Percentiles rank a stretch among this genome's conserved stretches.
These are phyloP conservation scores for Rhagologus leucostigma DNA, from an alignment of 2,113 vertebrate species.

Conservation along the genomic window DNA sequence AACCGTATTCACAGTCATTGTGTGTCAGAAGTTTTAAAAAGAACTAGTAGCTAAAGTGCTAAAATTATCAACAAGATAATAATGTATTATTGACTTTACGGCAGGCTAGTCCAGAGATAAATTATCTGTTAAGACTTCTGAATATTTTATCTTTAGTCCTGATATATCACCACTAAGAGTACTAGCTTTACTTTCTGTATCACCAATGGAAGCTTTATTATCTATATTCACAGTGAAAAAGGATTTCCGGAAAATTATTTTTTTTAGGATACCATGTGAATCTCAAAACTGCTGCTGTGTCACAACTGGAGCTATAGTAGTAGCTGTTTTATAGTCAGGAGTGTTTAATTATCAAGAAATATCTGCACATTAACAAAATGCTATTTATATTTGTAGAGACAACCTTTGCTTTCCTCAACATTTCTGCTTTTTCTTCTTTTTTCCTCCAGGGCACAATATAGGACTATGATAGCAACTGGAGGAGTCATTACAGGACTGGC, in stretches of 20 bases:
- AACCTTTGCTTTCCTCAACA: not conserved
- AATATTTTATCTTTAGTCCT: not conserved
- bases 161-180: not conserved
- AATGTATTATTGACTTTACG: not conserved
- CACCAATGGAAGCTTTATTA: not conserved
- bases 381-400: not conserved
- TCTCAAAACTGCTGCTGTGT: not conserved
- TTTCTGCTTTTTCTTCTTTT: not conserved
- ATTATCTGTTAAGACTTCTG: not conserved
- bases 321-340: not conserved
- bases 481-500: conserved; percentile 97
- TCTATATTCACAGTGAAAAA: not conserved
- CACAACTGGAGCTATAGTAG: not conserved
- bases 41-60: not conserved
- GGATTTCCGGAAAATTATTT: not conserved
- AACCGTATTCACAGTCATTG: not conserved
- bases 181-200: not conserved
- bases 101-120: not conserved
- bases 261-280: not conserved
- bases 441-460: conserved; percentile 45
- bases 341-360: not conserved
- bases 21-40: not conserved
- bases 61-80: not conserved
- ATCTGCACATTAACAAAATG: not conserved
- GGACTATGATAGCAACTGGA: conserved; percentile 91